A percentile compares a stretch with the other conserved stretches of the same genome.
phyloP scores from a whole-genome alignment of 1,140 invertebrate genomes.

The Drosophila takahashii region DNA sequence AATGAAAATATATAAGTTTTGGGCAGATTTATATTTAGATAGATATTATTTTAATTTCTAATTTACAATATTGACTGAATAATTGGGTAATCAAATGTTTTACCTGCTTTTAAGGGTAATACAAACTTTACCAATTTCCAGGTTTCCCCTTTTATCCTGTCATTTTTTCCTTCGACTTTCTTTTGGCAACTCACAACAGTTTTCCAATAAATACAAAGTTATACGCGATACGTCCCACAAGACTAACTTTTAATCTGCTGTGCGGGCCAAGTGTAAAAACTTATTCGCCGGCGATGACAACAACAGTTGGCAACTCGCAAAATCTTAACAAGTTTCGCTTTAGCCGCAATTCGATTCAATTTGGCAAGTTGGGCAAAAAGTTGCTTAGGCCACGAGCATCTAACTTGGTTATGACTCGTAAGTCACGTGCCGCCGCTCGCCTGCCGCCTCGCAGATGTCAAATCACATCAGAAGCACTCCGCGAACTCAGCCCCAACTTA shows the following conservation, averaged over 20 bases:
- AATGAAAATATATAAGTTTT: not conserved
- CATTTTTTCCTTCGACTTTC: not conserved
- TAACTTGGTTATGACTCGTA: conserved; percentile 74
- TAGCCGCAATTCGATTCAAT: conserved; percentile 78
- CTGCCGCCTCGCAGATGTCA: conserved; percentile 52
- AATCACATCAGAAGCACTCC: conserved; percentile 70
- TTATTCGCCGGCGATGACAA: conserved; percentile 34
- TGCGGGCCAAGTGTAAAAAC: conserved; percentile 16
- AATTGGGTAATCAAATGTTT: no score
- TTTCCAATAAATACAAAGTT: conserved; percentile 40
- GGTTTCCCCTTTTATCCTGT: conserved; percentile 4
- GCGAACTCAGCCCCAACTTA: conserved; percentile 26
- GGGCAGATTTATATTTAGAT: not conserved
- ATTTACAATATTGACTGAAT: no score
- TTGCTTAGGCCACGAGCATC: conserved; percentile 56
- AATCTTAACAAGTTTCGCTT: conserved; percentile 75
- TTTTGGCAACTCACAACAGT: conserved; percentile 34
- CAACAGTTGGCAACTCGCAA: conserved; percentile 55
- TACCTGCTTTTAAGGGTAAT: not conserved
- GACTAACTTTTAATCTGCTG: conserved; percentile 60
- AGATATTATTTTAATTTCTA: no score
- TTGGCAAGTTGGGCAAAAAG: conserved; percentile 64
- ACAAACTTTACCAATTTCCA: conserved; percentile 19
- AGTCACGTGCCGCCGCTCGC: conserved; percentile 67
- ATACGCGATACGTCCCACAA: conserved; percentile 7